phyloP scores from a whole-genome alignment of 2,888 invertebrate species.

The Tetragnatha montana region DNA sequence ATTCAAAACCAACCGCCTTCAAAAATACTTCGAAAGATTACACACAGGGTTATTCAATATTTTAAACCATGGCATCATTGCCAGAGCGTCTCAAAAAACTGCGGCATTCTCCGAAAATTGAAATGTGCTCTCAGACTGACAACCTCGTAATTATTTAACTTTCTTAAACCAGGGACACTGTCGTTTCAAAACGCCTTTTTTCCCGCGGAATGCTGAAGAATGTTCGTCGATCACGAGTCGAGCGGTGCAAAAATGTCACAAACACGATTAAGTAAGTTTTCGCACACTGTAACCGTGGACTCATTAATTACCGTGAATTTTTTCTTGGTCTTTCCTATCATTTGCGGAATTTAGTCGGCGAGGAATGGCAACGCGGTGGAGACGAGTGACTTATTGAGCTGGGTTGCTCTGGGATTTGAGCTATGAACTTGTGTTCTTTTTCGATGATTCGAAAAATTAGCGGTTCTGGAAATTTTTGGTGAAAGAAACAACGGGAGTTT shows the following conservation, averaged over 20 bases:
- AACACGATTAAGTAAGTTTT: constrained; percentile 13
- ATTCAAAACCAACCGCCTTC: too few species aligned
- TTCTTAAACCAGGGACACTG: background rate
- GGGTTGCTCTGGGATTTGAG: background rate
- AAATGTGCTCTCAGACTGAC: background rate
- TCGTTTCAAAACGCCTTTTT: background rate
- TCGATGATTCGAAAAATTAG: too few species aligned
- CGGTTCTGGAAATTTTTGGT: too few species aligned
- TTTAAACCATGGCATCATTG: background rate
- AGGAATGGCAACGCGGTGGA: background rate
- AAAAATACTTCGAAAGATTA: too few species aligned
- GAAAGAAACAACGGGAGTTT: too few species aligned
- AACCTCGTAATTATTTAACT: background rate
- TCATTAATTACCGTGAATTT: constrained; percentile 4
- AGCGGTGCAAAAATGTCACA: constrained; percentile 4
- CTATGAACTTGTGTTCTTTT: background rate
- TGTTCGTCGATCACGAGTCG: constrained; percentile 1
- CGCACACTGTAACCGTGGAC: background rate
- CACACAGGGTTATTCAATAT: background rate
- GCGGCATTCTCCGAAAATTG: background rate
- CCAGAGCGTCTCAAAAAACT: background rate
- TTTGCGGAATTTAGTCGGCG: background rate
- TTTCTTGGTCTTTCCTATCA: background rate
- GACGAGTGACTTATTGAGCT: background rate
- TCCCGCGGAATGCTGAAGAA: background rate